These are phyloP conservation scores for Fragum fragum DNA, from an alignment of 2,888 invertebrate species.

Conservation along the genomic window DNA sequence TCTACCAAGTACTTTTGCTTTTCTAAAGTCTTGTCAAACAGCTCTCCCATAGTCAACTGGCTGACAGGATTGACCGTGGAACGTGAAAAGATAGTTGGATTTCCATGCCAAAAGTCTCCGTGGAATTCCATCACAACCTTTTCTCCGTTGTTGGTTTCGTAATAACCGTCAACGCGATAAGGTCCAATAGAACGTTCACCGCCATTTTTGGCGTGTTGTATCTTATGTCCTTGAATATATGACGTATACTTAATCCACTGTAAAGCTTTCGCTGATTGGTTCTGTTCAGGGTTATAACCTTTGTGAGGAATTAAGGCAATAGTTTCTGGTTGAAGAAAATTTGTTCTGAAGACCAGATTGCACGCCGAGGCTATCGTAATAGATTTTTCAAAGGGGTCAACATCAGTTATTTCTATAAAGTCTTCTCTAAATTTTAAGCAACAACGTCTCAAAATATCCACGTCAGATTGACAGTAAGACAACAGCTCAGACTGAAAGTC, in stretches of 20 bases:
- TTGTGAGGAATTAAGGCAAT: slow-evolving; percentile 55
- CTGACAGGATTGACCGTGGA: slow-evolving; percentile 52
- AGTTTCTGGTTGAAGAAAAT: slow-evolving; percentile 38
- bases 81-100: slow-evolving; percentile 36
- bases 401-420: slow-evolving; percentile 40
- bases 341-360: slow-evolving; percentile 45
- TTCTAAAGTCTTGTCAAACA: slow-evolving; percentile 45
- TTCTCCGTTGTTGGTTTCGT: slow-evolving; percentile 40
- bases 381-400: slow-evolving; percentile 54
- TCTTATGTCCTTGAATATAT: slow-evolving; percentile 5
- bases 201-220: slow-evolving; percentile 52
- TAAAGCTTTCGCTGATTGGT: slow-evolving; percentile 59
- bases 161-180: slow-evolving; percentile 58
- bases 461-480: slow-evolving; percentile 44
- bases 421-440: slow-evolving; percentile 34
- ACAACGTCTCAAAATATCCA: slow-evolving; percentile 43
- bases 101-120: slow-evolving; percentile 61
- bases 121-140: slow-evolving; percentile 56
- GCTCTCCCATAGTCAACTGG: slow-evolving; percentile 49
- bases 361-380: slow-evolving; percentile 59
- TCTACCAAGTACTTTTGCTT: slow-evolving; percentile 39
- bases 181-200: slow-evolving; percentile 57
- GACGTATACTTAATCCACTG: slow-evolving; percentile 61
- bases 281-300: slow-evolving; percentile 56
- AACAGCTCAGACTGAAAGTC: slow-evolving; percentile 46